Base-by-base conservation (phyloP, 2,888 invertebrate genomes). In the Amphipyra tragopoginis region DNA sequence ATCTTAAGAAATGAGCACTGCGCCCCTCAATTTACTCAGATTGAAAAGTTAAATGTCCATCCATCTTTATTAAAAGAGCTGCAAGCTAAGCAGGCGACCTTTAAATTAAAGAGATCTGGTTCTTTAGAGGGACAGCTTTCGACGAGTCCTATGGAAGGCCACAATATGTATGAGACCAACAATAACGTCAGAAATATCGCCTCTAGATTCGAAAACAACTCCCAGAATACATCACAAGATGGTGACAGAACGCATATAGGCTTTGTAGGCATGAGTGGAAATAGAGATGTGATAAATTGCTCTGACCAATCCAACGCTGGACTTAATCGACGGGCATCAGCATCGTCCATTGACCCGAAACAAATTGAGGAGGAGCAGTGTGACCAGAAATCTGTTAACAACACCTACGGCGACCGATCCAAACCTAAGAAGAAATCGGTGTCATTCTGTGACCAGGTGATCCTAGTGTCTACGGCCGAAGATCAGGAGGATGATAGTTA, bases 371-470 rank as follows among this genome's bases (percentile, higher is more conserved):
- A 93, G 10, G 93, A 94, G 53, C 87, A 86, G 49, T 82, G 71
- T 49, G 93, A 93, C 8, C 90, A 90, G 72, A 93, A 92, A 77
- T 77, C 82, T 0, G 80, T 83, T 10, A 93, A 85, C 54, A 91
- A 92, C 36, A 85, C 83, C 0, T 93, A 94, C 64, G 91, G 90
- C 10, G 96, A 96, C 71, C 89, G 93, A 0, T 95, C 96, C 52
- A 95, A 97, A 62, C 96, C 96, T 0, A 98, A 98, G 86, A 98
- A 98, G 95, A 99, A 99, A 89, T 98, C 98, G 61, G 99, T 99
- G 5, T 98, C 98, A 0, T 99, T 99, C 90, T 98, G 98, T 84
- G 98, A 98, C 87, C 98, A 98, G 91, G 98, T 99, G 0, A 98
- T 98, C 67, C 92, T 98, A 58, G 98, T 98, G 10, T 98, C 98